Conservation (phyloP, 2,113 vertebrate genomes). For the Ranitomeya variabilis region DNA sequence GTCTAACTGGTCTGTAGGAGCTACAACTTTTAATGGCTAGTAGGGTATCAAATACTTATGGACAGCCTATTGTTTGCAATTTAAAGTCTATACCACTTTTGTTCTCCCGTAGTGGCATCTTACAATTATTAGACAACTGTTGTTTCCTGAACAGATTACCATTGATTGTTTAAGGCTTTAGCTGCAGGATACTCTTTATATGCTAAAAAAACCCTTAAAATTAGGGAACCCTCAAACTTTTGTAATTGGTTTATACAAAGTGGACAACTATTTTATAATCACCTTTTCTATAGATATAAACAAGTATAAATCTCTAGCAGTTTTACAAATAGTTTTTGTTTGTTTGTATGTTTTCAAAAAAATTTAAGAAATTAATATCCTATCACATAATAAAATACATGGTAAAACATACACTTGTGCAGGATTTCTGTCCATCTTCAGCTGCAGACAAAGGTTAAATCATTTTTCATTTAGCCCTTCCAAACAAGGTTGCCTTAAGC, state of each 20-base stretch:
- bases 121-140: background rate
- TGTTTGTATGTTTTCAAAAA: background rate
- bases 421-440: background rate
- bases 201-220: background rate
- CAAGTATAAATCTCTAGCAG: background rate
- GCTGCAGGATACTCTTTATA: background rate
- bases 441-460: constrained; percentile 14
- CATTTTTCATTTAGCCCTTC: constrained; percentile 9
- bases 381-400: background rate
- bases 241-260: too few relatives aligned
- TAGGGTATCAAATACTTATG: too few relatives aligned
- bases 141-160: background rate
- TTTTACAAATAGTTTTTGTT: background rate
- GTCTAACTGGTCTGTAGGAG: too few relatives aligned
- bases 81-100: background rate
- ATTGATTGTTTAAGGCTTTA: background rate
- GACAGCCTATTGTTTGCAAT: background rate
- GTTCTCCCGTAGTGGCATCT: background rate
- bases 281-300: too few relatives aligned
- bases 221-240: too few relatives aligned
- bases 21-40: too few relatives aligned
- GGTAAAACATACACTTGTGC: background rate
- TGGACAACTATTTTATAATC: too few relatives aligned
- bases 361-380: background rate
- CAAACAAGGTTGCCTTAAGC: background rate